These are phyloP conservation scores for Helleia helle DNA, from an alignment of 2,888 invertebrate species.

Conservation along the genomic window DNA sequence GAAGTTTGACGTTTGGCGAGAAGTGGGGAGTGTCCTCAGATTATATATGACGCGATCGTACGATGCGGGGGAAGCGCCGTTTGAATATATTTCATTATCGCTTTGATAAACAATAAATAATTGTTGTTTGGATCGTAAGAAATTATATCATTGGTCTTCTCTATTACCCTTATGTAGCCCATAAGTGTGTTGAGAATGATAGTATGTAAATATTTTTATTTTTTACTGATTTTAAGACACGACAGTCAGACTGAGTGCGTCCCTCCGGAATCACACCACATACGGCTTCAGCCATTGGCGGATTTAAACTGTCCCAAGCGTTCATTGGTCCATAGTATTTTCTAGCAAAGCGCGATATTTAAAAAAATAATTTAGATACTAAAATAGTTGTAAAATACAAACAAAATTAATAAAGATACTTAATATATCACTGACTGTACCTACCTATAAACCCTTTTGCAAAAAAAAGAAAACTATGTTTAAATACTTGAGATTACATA, in stretches of 20 bases:
- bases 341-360: constrained; percentile 36
- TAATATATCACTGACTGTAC: no score
- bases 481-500: no score
- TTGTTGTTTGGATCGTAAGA: background rate
- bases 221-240: background rate
- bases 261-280: constrained; percentile 68
- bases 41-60: constrained; percentile 68
- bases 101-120: constrained; percentile 10
- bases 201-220: background rate
- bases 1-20: constrained; percentile 57
- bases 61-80: constrained; percentile 61
- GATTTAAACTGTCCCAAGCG: constrained; percentile 22
- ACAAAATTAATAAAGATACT: no score
- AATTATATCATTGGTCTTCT: background rate
- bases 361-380: constrained; percentile 25
- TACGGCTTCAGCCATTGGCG: constrained; percentile 49
- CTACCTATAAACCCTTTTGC: no score
- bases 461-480: no score
- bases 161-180: background rate
- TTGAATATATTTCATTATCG: constrained; percentile 29
- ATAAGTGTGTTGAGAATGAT: constrained; percentile 7
- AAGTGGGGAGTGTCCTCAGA: constrained; percentile 54
- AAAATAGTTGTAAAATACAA: no score
- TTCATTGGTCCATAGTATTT: constrained; percentile 38
- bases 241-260: constrained; percentile 30